Base-by-base conservation (phyloP, 2,113 vertebrate species). In the Hypocryptadius cinnamomeus region DNA sequence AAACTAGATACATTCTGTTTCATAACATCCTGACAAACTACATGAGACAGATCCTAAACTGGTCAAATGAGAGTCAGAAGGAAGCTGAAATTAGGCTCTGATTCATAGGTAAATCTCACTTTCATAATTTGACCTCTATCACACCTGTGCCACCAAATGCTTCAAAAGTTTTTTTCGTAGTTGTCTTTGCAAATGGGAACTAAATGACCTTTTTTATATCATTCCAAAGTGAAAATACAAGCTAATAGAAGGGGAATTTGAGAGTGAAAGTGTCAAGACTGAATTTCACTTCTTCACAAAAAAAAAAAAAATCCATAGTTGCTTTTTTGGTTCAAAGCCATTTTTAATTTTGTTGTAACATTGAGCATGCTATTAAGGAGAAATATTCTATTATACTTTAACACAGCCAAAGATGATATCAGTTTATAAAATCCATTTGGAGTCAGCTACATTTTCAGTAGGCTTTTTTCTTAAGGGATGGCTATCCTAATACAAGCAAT, bases 371-470 rank as follows among this genome's bases (percentile, higher is more conserved):
- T 94, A 56, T 90, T 85, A 88, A 54, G 51, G 69, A 80, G 44
- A 94, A 96, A 74, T 64, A 86, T 37, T 80, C 60, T 72, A 19
- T 85, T 82, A 51, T 31, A 60, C 60, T 64, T 92, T 70, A 88
- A 88, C 72, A 86, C 35, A 80, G 85, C 69, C 94, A 95, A 92
- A 88, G 64, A 95, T 94, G 30, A 74, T 80, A 86, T 86, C 85
- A 86, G 54, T 68, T 66, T 84, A 80, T 90, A 86, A 90, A 91
- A 86, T 56, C 70, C 44, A 89, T 93, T 74, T 84, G 69, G 60
- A 95, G 86, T 84, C 92, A 93, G 92, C 85, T 63, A 74, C 53
- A 60, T 86, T 88, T 90, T 88, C 81, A 80, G 45, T 69, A 85
- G 37, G 71, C 71, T 87, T 91, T 94, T 91, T 94, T 79, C 90